phyloP scores from a whole-genome alignment of 2,113 vertebrate genomes.

The Tachycineta bicolor region DNA sequence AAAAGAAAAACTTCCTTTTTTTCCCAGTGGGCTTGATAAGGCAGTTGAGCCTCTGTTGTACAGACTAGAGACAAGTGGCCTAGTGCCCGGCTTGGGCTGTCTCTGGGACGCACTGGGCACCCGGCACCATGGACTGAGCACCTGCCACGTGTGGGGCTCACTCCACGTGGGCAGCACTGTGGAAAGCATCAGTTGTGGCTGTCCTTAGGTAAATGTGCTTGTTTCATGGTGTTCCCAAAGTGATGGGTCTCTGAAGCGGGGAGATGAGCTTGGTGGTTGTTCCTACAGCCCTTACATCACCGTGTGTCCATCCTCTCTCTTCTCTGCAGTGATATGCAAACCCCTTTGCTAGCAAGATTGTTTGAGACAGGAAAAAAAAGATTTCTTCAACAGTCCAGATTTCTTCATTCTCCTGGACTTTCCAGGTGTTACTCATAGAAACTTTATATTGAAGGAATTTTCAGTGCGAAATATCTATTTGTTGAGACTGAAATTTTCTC shows the following conservation, averaged over 20 bases:
- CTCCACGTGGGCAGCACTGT: not conserved
- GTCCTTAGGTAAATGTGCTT: not conserved
- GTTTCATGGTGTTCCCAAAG: not conserved
- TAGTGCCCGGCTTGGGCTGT: not conserved
- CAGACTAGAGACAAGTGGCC: not conserved
- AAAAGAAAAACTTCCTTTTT: not conserved
- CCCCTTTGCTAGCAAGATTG: not conserved
- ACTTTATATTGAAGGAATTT: not conserved
- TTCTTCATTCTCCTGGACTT: not conserved
- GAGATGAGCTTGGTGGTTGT: not conserved
- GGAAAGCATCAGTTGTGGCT: not conserved
- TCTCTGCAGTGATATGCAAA: not conserved
- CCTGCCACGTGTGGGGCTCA: rapidly evolving
- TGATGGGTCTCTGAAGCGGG: too few species aligned
- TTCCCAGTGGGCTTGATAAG: not conserved
- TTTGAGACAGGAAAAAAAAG: not conserved
- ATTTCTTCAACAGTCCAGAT: not conserved
- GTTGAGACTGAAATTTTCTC: not conserved
- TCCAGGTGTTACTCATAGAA: not conserved
- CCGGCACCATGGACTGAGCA: rapidly evolving
- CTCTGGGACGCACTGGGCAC: rapidly evolving
- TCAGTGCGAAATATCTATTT: not conserved
- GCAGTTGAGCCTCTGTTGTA: not conserved
- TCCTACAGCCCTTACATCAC: not conserved
- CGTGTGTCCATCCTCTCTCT: rapidly evolving